phyloP scores from a whole-genome alignment of 2,888 invertebrate species.

The Copidosoma aretas region DNA sequence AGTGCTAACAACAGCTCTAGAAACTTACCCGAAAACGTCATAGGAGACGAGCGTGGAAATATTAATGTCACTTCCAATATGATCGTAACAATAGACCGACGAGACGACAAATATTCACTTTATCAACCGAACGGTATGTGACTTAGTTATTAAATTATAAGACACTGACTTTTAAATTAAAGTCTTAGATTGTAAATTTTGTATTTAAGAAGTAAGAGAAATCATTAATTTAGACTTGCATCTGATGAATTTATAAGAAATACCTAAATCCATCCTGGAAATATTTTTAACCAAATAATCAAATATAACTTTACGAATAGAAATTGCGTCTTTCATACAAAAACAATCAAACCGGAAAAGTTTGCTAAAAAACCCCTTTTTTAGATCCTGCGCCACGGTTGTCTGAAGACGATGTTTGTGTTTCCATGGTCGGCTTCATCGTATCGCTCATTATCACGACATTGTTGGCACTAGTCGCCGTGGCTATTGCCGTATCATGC shows the following conservation, averaged over 20 bases:
- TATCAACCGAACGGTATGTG: slow-evolving; percentile 78
- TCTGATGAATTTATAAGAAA: neutral
- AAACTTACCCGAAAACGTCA: slow-evolving; percentile 65
- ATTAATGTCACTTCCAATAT: slow-evolving; percentile 92
- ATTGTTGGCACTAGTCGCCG: slow-evolving; percentile 87
- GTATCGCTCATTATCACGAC: slow-evolving; percentile 92
- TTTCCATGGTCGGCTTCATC: slow-evolving; percentile 91
- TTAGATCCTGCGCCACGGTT: slow-evolving; percentile 66
- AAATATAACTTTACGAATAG: neutral
- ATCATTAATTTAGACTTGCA: too few relatives aligned
- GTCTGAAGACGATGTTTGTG: slow-evolving; percentile 88
- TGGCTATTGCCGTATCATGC: slow-evolving; percentile 92
- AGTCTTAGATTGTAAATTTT: too few relatives aligned
- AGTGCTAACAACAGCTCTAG: slow-evolving; percentile 68
- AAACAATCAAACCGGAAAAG: too few relatives aligned
- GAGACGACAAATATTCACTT: slow-evolving; percentile 77
- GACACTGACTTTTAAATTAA: neutral
- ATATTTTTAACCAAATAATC: neutral
- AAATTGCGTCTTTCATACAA: neutral
- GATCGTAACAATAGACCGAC: slow-evolving; percentile 86
- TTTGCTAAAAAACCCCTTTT: too few relatives aligned
- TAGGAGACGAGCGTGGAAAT: slow-evolving; percentile 78
- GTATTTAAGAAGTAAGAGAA: too few relatives aligned
- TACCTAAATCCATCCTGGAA: neutral
- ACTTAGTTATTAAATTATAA: neutral